phyloP scores from a whole-genome alignment of 1,140 invertebrate genomes.

The Ericerus pela region DNA sequence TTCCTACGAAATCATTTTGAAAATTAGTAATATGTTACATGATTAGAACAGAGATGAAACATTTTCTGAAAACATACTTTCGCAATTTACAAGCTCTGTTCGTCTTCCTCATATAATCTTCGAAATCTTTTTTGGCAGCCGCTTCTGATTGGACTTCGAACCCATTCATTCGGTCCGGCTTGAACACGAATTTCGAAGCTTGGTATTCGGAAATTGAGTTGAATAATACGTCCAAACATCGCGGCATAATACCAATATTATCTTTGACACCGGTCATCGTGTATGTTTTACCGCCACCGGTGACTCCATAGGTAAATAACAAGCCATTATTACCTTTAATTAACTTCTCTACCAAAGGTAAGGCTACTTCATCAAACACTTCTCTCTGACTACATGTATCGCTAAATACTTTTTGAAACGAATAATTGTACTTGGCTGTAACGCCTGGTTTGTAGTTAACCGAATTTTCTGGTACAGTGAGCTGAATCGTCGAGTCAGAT shows the following conservation, averaged over 20 bases:
- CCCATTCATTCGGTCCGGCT: slow-evolving; percentile 82
- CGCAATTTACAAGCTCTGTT: not conserved
- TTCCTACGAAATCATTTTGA: too few species aligned
- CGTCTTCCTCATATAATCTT: too few species aligned
- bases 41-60: too few species aligned
- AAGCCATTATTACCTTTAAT: slow-evolving; percentile 71
- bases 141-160: slow-evolving; percentile 78
- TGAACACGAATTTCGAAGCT: slow-evolving; percentile 72
- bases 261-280: slow-evolving; percentile 65
- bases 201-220: slow-evolving; percentile 68
- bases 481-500: slow-evolving; percentile 47
- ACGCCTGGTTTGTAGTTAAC: too few species aligned
- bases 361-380: slow-evolving; percentile 39
- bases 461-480: slow-evolving; percentile 51
- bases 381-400: slow-evolving; percentile 59
- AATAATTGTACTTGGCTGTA: slow-evolving; percentile 55
- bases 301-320: slow-evolving; percentile 91
- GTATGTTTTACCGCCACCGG: slow-evolving; percentile 89
- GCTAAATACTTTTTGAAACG: slow-evolving; percentile 73
- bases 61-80: not conserved
- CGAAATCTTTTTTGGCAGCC: too few species aligned
- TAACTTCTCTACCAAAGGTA: slow-evolving; percentile 69
- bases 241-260: slow-evolving; percentile 46
- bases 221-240: slow-evolving; percentile 81
- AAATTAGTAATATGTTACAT: too few species aligned